A percentile compares a stretch with the other conserved stretches of the same genome.
Evolutionary conservation across 2,888 invertebrate genomes (phyloP).

Genomic region (Pelosia muscerda): DNA sequence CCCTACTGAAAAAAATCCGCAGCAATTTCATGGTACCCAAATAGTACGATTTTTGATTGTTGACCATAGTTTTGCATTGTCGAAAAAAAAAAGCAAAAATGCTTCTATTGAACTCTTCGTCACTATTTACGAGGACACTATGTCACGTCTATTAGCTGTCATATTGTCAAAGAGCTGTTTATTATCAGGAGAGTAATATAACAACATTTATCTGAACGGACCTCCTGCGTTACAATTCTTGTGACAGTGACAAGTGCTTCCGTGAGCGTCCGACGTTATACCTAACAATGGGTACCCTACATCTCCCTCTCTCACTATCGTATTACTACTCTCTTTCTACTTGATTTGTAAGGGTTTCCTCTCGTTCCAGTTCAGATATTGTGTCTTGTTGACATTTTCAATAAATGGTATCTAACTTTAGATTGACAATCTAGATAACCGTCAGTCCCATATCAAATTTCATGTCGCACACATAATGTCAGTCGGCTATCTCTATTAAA

Average conservation of each 20-base stretch:
- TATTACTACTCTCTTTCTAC: conserved; percentile 71
- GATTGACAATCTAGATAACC: conserved; percentile 41
- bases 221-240: conserved; percentile 54
- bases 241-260: conserved; percentile 83
- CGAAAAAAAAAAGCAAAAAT: not conserved
- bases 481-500: conserved; percentile 9
- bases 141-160: conserved; percentile 53
- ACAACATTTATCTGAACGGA: conserved; percentile 72
- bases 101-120: not conserved
- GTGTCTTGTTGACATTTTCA: conserved; percentile 69
- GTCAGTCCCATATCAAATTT: conserved; percentile 45
- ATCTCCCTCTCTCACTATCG: conserved; percentile 74
- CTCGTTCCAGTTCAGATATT: conserved; percentile 69
- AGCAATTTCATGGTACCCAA: not conserved
- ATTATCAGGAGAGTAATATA: conserved; percentile 55
- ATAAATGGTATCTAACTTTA: conserved; percentile 57
- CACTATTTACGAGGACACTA: conserved; percentile 10
- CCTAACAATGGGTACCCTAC: conserved; percentile 77
- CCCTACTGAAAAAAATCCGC: not conserved
- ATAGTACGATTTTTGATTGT: not conserved
- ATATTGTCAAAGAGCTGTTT: conserved; percentile 47
- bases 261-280: conserved; percentile 78
- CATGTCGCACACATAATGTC: conserved; percentile 17
- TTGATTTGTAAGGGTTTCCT: conserved; percentile 81
- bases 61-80: not conserved